Base-by-base conservation (phyloP, 2,888 invertebrate genomes). In the Chrysopilus asiliformis region DNA sequence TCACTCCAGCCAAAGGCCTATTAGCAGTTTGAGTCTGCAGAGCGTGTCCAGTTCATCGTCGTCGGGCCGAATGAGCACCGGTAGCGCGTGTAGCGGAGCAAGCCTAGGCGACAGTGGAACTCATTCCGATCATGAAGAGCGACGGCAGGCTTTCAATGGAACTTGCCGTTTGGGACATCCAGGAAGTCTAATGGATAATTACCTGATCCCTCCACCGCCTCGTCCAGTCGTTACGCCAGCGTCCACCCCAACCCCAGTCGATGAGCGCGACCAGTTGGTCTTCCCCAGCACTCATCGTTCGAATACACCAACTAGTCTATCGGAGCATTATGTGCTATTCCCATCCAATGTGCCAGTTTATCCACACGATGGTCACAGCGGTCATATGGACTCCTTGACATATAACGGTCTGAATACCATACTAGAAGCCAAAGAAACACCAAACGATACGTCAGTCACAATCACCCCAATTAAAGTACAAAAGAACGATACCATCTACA, bases 71-170 rank as follows among this genome's bases (percentile, higher is more conserved):
- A 71, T 84, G 56, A 86, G 86, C 50, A 85, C 82, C 3, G 79
- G 79, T 8, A 74, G 73, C 49, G 71, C 67, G 15, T 68, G 70
- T 46, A 84, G 84, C 48, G 83, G 80, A 3, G 76, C 79, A 20
- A 85, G 85, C 49, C 68, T 82, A 1, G 83, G 82, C 0, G 87
- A 87, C 50, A 84, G 83, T 52, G 85, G 86, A 37, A 82, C 84
- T 0, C 84, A 84, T 53, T 86, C 86, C 0, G 86, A 86, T 56
- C 74, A 76, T 36, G 86, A 86, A 43, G 85, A 85, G 37, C 73
- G 81, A 43, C 53, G 62, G 13, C 42, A 41, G 29, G 33, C 39
- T 5, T 41, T 40, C 36, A 38, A 28, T 5, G 20, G 12, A 52
- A 46, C 33, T 20, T 60, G 58, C 35, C 56, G 60, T 4, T 44